These are phyloP conservation scores for Hemicrepidius hirtus DNA, from an alignment of 2,888 invertebrate species.

Conservation along the genomic window DNA sequence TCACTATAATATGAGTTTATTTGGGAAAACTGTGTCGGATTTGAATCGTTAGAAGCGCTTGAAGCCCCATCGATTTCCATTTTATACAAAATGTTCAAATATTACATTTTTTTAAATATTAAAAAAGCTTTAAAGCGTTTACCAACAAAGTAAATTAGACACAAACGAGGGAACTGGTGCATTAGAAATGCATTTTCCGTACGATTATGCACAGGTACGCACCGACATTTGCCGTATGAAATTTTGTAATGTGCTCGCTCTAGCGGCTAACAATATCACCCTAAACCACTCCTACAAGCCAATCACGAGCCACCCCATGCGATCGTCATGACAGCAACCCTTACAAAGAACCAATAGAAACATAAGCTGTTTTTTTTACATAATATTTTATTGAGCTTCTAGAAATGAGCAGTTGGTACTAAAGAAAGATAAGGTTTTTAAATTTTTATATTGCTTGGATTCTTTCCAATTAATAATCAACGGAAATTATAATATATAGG, in stretches of 20 bases:
- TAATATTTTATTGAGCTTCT: not conserved
- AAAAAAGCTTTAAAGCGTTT: too few species aligned
- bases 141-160: conserved; percentile 10
- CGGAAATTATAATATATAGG: too few species aligned
- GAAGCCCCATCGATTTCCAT: conserved; percentile 66
- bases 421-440: too few species aligned
- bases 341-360: conserved; percentile 58
- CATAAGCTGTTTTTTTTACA: not conserved
- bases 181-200: conserved; percentile 40
- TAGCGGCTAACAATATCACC: conserved; percentile 44
- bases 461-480: too few species aligned
- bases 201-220: conserved; percentile 46
- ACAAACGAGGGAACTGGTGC: conserved; percentile 20
- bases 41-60: conserved; percentile 69
- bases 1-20: conserved; percentile 63
- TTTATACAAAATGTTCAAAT: not conserved
- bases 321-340: conserved; percentile 64
- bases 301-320: conserved; percentile 35
- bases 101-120: not conserved
- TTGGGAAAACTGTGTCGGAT: conserved; percentile 60
- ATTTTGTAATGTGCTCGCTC: conserved; percentile 54
- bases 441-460: too few species aligned
- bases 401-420: too few species aligned
- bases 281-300: conserved; percentile 20
- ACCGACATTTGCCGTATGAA: conserved; percentile 45